These are phyloP conservation scores for Nemoura dubitans DNA, from an alignment of 2,888 invertebrate species.

Conservation along the genomic window DNA sequence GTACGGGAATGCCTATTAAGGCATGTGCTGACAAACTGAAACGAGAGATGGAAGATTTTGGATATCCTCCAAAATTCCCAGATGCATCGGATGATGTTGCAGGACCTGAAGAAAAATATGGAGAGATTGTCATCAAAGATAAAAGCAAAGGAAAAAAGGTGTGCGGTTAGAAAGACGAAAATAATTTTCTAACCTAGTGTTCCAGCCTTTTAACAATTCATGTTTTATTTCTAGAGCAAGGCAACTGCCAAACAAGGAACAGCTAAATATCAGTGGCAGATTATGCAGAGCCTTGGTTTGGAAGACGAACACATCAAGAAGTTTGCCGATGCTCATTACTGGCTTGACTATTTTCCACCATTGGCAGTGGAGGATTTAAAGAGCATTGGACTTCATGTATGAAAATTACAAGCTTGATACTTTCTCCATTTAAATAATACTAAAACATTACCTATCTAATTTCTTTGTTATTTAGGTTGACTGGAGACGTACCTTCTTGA, in stretches of 20 bases:
- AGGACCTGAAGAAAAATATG: slow-evolving; percentile 64
- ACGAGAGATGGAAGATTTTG: slow-evolving; percentile 90
- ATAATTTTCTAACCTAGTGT: background rate
- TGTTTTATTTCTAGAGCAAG: slow-evolving; percentile 75
- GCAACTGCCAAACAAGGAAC: slow-evolving; percentile 89
- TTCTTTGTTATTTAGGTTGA: slow-evolving; percentile 73
- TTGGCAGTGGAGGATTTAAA: slow-evolving; percentile 86
- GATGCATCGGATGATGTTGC: slow-evolving; percentile 61
- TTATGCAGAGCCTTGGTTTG: slow-evolving; percentile 94
- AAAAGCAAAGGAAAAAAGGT: slow-evolving; percentile 92
- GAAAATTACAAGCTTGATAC: slow-evolving; percentile 56
- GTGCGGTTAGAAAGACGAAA: slow-evolving; percentile 38
- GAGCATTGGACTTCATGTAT: slow-evolving; percentile 89
- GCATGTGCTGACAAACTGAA: slow-evolving; percentile 98
- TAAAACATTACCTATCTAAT: background rate
- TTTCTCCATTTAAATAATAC: background rate
- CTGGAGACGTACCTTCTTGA: slow-evolving; percentile 98
- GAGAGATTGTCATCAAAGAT: slow-evolving; percentile 75
- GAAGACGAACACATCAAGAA: slow-evolving; percentile 89
- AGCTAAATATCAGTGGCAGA: slow-evolving; percentile 98
- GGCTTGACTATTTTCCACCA: slow-evolving; percentile 98
- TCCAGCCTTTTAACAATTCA: background rate
- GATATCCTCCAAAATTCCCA: slow-evolving; percentile 93
- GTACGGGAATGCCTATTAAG: slow-evolving; percentile 99
- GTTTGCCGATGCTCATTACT: slow-evolving; percentile 90